phyloP scores from a whole-genome alignment of 2,888 invertebrate species.

The Abrostola tripartita region DNA sequence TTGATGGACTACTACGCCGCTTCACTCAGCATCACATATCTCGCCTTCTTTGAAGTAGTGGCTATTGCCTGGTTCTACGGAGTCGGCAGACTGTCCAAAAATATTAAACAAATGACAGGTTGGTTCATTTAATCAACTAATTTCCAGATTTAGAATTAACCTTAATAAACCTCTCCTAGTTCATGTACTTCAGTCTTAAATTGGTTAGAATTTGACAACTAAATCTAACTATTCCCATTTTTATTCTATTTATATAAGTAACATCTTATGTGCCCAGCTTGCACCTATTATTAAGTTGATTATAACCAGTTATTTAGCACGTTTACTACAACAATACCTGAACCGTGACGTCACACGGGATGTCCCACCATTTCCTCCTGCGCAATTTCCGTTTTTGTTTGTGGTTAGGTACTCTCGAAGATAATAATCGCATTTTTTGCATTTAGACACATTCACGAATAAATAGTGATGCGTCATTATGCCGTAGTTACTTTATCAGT shows the following conservation, averaged over 20 bases:
- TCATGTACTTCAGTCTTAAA: too few species aligned
- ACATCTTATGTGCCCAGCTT: neutral
- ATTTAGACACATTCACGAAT: slow-evolving; percentile 12
- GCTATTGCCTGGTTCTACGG: slow-evolving; percentile 98
- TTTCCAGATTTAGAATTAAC: too few species aligned
- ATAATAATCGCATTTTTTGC: slow-evolving; percentile 44
- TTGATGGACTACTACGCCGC: slow-evolving; percentile 98
- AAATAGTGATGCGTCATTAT: slow-evolving; percentile 41
- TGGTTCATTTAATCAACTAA: slow-evolving; percentile 60
- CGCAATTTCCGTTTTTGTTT: slow-evolving; percentile 49
- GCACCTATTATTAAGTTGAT: slow-evolving; percentile 9
- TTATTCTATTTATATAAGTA: neutral
- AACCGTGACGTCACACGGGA: slow-evolving; percentile 49
- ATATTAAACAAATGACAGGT: slow-evolving; percentile 97
- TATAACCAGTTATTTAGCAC: slow-evolving; percentile 8
- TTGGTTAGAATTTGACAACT: too few species aligned
- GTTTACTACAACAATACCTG: slow-evolving; percentile 17
- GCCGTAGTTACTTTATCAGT: slow-evolving; percentile 42
- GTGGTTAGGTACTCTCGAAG: slow-evolving; percentile 31
- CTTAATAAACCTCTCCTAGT: too few species aligned
- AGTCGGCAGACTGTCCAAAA: slow-evolving; percentile 92
- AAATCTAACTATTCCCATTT: too few species aligned
- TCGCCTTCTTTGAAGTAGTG: slow-evolving; percentile 97
- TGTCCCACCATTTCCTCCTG: slow-evolving; percentile 43
- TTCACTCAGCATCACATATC: slow-evolving; percentile 96